phyloP scores from a whole-genome alignment of 2,113 vertebrate species.

The Scytalopus superciliaris region DNA sequence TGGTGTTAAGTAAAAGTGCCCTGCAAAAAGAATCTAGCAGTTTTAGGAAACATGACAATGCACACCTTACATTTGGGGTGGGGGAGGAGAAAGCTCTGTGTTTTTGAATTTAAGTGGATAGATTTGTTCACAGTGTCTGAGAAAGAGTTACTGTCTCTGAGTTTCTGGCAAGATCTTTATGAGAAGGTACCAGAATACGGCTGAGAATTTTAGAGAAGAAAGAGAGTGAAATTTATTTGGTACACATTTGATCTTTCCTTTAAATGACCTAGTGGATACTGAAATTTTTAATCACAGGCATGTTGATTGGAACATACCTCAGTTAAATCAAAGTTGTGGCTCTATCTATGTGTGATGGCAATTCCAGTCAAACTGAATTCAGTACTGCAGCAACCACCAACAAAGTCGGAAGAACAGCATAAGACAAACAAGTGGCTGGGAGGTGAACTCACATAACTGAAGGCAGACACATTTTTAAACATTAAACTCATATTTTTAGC shows the following conservation, averaged over 20 bases:
- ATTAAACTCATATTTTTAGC: not conserved
- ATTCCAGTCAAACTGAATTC: not conserved
- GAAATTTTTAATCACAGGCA: not conserved
- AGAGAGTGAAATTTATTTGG: not conserved
- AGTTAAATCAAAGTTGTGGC: not conserved
- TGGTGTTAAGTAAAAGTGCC: not conserved
- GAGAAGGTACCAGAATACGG: not conserved
- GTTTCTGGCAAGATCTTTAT: not conserved
- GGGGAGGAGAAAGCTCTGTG: not conserved
- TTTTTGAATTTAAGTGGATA: not conserved
- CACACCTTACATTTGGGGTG: not conserved
- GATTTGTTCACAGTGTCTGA: not conserved
- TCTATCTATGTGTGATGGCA: not conserved
- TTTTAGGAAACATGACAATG: not conserved
- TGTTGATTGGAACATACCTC: not conserved
- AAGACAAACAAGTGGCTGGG: not conserved
- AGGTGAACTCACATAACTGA: not conserved
- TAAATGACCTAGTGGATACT: not conserved
- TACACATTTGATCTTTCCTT: not conserved
- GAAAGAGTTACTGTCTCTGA: not conserved
- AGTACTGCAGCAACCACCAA: not conserved
- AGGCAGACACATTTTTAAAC: not conserved
- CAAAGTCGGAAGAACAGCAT: fast-evolving
- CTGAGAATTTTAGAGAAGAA: not conserved
- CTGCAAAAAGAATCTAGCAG: not conserved